Evolutionary conservation across 2,888 invertebrate species (phyloP), one percentile per base, ranked within the genome.

Genomic region (Creontiades dilutus): DNA sequence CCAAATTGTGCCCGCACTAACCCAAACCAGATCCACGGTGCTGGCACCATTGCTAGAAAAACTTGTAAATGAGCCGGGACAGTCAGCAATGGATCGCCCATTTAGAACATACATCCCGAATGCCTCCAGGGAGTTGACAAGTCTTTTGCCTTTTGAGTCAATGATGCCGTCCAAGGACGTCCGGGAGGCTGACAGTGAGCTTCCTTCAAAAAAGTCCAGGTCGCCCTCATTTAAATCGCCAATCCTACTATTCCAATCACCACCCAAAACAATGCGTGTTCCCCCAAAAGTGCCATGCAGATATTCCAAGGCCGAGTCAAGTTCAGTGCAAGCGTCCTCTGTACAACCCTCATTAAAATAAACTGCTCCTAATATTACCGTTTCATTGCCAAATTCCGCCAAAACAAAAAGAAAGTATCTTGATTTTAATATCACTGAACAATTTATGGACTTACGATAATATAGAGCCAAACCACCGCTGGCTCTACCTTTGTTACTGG

Each of bases 211-310:
- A 14, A 86, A n/a, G 9, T 86, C 48, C 5, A 3, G 27, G 16
- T 27, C 23, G 1, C 86, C 86, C 47, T 11, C 47, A 48, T 86
- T 68, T 27, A 86, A n/a, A 0, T n/a, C 46, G 47, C 86, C 86
- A n/a, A 86, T 86, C 37, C 75, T 86, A 27, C 86, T 86, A 19
- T 86, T 86, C 86, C 86, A 86, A 46, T 86, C 86, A 16, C 86
- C 86, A 2, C 86, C 86, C 61, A 86, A 16, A 9, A 86, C 28
- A 27, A 86, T 28, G 11, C 48, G 46, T 2, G 13, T 19, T 14
- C 57, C 85, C n/a, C 28, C 85, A 23, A n/a, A 68, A 47, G n/a
- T 28, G 13, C 27, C 16, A 11, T 86, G 52, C 3, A 86, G 13
- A 16, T 5, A 75, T 46, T 86, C 52, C 68, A 86, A 48, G 5